phyloP scores from a whole-genome alignment of 2,797 vertebrate species.

The Pogonophryne albipinna region DNA sequence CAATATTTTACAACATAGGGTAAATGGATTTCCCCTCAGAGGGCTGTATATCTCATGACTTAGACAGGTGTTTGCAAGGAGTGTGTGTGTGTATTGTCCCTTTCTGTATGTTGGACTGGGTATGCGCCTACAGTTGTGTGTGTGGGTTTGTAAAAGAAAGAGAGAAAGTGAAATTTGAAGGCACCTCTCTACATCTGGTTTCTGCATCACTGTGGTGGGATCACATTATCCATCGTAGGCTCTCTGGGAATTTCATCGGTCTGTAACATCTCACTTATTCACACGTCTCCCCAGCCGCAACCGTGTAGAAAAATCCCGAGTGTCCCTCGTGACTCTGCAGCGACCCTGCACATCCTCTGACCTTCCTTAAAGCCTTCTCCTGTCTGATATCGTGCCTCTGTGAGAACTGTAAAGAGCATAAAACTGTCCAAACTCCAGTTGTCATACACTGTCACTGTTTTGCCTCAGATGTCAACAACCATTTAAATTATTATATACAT shows the following conservation, averaged over 20 bases:
- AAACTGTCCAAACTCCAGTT: slow-evolving; percentile 38
- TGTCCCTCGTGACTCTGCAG: slow-evolving; percentile 42
- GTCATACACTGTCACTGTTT: slow-evolving; percentile 27
- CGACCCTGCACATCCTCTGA: slow-evolving; percentile 63
- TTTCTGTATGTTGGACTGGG: slow-evolving; percentile 34
- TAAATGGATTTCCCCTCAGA: slow-evolving; percentile 70
- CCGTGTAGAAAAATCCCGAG: slow-evolving; percentile 37
- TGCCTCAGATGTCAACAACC: slow-evolving; percentile 19
- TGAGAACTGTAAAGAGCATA: slow-evolving; percentile 25
- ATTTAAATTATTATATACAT: not conserved
- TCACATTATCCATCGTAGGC: slow-evolving; percentile 78
- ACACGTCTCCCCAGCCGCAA: slow-evolving; percentile 67
- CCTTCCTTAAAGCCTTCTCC: slow-evolving; percentile 36
- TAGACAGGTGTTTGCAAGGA: slow-evolving; percentile 71
- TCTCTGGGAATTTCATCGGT: slow-evolving; percentile 86
- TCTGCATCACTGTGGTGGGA: slow-evolving; percentile 79
- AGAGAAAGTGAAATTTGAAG: slow-evolving; percentile 52
- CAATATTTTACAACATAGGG: slow-evolving; percentile 72
- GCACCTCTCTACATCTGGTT: slow-evolving; percentile 83
- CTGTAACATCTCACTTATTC: slow-evolving; percentile 87
- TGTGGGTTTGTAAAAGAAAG: slow-evolving; percentile 37
- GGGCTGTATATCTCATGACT: slow-evolving; percentile 60
- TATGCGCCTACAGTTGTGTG: slow-evolving; percentile 41
- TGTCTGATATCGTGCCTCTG: slow-evolving; percentile 28
- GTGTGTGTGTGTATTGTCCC: not conserved